phyloP scores from a whole-genome alignment of 2,888 invertebrate genomes.

The Ophion obscuratus region DNA sequence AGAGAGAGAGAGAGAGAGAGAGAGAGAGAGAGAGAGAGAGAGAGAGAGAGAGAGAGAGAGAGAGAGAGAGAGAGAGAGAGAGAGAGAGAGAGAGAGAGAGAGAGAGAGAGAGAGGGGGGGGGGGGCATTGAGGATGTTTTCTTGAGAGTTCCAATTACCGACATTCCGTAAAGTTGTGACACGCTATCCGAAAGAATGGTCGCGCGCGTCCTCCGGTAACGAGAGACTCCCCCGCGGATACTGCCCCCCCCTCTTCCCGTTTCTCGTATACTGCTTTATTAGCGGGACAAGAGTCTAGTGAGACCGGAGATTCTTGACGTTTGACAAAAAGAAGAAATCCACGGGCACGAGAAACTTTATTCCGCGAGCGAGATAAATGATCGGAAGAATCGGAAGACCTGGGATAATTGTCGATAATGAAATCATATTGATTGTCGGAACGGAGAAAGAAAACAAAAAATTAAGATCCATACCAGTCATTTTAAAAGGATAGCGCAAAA shows the following conservation, averaged over 20 bases:
- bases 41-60: no score
- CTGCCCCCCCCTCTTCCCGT: not conserved
- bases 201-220: constrained; percentile 44
- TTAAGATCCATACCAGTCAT: not conserved
- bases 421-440: not conserved
- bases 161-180: constrained; percentile 70
- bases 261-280: not conserved
- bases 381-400: not conserved
- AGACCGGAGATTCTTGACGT: not conserved
- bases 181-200: constrained; percentile 33
- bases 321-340: constrained; percentile 15
- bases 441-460: not conserved
- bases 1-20: no score
- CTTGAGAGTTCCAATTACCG: constrained; percentile 73
- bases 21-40: no score
- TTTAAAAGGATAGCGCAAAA: not conserved
- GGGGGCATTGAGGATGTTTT: constrained; percentile 66
- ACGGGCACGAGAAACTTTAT: not conserved
- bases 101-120: no score
- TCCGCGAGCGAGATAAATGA: not conserved
- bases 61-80: no score
- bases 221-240: constrained; percentile 43
- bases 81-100: no score
- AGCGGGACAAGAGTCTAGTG: constrained; percentile 11
- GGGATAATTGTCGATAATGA: not conserved